Evolutionary conservation across 2,797 vertebrate genomes (phyloP).

Genomic region (Aratinga solstitialis): DNA sequence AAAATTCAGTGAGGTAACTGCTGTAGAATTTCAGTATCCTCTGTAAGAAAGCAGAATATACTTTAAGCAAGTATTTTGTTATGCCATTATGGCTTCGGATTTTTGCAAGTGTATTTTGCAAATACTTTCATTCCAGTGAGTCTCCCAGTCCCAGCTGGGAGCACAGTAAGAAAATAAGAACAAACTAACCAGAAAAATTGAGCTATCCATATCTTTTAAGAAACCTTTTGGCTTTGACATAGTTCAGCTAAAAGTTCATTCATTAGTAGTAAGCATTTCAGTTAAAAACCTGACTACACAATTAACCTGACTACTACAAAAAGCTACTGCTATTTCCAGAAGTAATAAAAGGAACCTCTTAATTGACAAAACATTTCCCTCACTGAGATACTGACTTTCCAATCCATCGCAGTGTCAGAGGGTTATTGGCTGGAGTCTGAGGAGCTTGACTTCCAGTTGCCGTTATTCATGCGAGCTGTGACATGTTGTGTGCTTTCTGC

Average conservation of each 20-base stretch:
- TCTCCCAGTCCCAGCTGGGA: not conserved
- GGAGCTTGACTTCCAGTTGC: not conserved
- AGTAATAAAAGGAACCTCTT: not conserved
- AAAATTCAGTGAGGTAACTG: not conserved
- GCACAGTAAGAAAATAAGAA: not conserved
- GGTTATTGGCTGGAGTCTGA: not conserved
- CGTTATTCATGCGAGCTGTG: not conserved
- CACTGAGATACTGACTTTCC: not conserved
- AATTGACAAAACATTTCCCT: not conserved
- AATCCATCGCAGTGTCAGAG: not conserved
- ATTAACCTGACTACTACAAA: not conserved
- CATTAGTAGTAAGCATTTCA: not conserved
- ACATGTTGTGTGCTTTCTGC: not conserved
- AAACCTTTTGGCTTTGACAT: not conserved
- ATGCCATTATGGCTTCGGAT: not conserved
- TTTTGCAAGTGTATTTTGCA: not conserved
- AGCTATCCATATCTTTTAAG: not conserved
- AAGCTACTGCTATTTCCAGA: not conserved
- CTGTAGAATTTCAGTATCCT: not conserved
- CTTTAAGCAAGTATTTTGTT: not conserved
- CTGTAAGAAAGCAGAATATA: not conserved
- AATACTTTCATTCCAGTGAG: not conserved
- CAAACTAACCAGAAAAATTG: not conserved
- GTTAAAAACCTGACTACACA: not conserved
- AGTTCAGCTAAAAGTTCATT: not conserved